Conservation (phyloP, 1,140 invertebrate genomes). For the Drosophila mayri region DNA sequence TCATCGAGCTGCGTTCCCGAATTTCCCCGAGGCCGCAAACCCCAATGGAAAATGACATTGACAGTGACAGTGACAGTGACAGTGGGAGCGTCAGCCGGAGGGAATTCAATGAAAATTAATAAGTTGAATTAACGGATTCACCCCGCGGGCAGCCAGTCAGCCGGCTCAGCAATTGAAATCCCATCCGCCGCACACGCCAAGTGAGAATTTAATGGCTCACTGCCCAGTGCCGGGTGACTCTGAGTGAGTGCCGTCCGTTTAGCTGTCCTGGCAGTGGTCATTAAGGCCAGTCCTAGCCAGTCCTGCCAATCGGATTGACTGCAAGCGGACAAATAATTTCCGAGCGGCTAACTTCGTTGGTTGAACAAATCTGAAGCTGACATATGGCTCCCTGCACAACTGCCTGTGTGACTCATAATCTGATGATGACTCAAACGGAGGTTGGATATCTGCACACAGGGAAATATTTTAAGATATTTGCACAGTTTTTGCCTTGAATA, state of each 20-base stretch:
- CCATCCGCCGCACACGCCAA: slow-evolving; percentile 24
- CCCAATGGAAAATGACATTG: slow-evolving; percentile 51
- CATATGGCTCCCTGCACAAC: slow-evolving; percentile 5
- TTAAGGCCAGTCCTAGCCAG: slow-evolving; percentile 19
- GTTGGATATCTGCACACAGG: not conserved
- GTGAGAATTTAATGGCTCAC: slow-evolving; percentile 52
- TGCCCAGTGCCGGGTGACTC: slow-evolving; percentile 3
- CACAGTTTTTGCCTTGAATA: not conserved
- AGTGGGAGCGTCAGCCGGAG: slow-evolving; percentile 4
- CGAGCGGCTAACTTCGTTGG: slow-evolving; percentile 35
- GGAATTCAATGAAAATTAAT: slow-evolving; percentile 76
- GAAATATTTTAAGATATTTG: not conserved
- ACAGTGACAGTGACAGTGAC: slow-evolving; percentile 26
- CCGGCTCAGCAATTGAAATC: slow-evolving; percentile 17
- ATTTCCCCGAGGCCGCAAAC: slow-evolving; percentile 8
- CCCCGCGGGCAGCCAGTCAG: slow-evolving; percentile 26
- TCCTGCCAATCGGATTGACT: slow-evolving; percentile 8
- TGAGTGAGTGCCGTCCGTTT: slow-evolving; percentile 10
- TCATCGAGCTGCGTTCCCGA: slow-evolving; percentile 12
- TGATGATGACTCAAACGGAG: slow-evolving; percentile 19
- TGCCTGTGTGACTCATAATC: slow-evolving; percentile 24
- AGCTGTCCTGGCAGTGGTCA: slow-evolving; percentile 21
- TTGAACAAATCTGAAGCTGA: slow-evolving; percentile 6
- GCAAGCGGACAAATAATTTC: slow-evolving; percentile 34
- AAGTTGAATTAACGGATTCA: slow-evolving; percentile 64